Base-by-base conservation (phyloP, 2,113 vertebrate genomes). In the Anarhynchus alexandrinus region DNA sequence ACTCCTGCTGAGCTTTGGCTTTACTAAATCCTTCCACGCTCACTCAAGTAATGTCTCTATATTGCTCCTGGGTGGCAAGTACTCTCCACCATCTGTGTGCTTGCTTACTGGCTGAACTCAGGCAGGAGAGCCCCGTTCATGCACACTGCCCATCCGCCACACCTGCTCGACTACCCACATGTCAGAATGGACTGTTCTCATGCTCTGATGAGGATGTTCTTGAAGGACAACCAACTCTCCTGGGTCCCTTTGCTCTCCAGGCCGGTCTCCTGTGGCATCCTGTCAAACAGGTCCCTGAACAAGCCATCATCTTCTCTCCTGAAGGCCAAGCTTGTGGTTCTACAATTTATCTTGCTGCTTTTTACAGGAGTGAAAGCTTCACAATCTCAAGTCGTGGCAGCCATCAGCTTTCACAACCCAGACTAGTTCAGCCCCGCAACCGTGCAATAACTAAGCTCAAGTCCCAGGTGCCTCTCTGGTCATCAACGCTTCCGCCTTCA, bases 371-470 rank as follows among this genome's bases (percentile, higher is more conserved):
- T 43, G 30, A 43, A 91, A 82, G 19, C 27, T 81, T 57, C 55
- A 26, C 11, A 25, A 0, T 43, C 18, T 61, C 13, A 38, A 22
- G 7, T 49, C 8, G 3, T 3, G 6, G 17, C 1, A 1, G 10
- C 30, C 52, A 32, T 15, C 30, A 62, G 45, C 22, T 78, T 82
- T 59, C 73, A 66, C 25, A 74, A 4, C 12, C 21, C 51, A 17
- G 27, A 15, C 27, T 11, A 17, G 11, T 69, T 70, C 59, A 70
- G 65, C 21, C 34, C 51, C 61, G 45, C 73, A 61, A 43, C 38
- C 21, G 6, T 51, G 15, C 51, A 66, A 29, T 54, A 86, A 17
- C 34, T 81, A 42, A 54, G 16, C 40, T 58, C 6, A 40, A 70
- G n/a, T 91, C 10, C 23, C 40, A 77, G 1, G 11, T 20, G 20